phyloP scores from a whole-genome alignment of 2,113 vertebrate genomes.

The Mormyrus lacerda region DNA sequence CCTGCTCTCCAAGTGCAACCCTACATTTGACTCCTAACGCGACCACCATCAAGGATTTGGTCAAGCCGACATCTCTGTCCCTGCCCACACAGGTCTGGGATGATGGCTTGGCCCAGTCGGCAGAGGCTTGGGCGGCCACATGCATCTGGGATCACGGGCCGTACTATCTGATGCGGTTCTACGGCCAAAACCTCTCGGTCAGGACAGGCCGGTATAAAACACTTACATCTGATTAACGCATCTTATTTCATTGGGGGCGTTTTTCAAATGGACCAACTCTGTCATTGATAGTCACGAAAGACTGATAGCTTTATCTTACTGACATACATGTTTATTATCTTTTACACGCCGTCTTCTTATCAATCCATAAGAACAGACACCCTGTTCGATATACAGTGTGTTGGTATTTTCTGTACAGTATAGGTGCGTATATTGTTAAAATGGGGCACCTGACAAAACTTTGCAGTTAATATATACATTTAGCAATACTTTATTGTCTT shows the following conservation, averaged over 20 bases:
- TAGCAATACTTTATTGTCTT: neutral
- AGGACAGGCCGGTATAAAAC: constrained; percentile 75
- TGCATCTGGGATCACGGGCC: constrained; percentile 90
- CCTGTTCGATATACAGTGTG: neutral
- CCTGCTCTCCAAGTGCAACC: neutral
- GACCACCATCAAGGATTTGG: neutral
- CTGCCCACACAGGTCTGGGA: constrained; percentile 71
- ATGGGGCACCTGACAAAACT: neutral
- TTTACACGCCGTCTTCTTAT: neutral
- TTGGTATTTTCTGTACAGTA: neutral
- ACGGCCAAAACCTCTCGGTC: constrained; percentile 83
- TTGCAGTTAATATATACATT: neutral
- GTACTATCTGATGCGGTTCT: constrained; percentile 72
- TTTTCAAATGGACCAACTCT: neutral
- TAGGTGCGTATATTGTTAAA: neutral
- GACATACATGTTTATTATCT: neutral
- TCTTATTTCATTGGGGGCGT: neutral
- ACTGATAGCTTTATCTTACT: neutral
- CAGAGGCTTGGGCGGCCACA: constrained; percentile 81
- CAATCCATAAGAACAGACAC: neutral
- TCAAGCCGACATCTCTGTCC: neutral
- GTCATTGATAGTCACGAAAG: neutral
- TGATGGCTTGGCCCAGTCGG: constrained; percentile 76
- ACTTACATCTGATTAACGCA: neutral
- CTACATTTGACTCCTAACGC: neutral